A percentile compares a stretch with the other conserved stretches of the same genome.
phyloP scores from a whole-genome alignment of 2,113 vertebrate species.

The Suricata suricatta region DNA sequence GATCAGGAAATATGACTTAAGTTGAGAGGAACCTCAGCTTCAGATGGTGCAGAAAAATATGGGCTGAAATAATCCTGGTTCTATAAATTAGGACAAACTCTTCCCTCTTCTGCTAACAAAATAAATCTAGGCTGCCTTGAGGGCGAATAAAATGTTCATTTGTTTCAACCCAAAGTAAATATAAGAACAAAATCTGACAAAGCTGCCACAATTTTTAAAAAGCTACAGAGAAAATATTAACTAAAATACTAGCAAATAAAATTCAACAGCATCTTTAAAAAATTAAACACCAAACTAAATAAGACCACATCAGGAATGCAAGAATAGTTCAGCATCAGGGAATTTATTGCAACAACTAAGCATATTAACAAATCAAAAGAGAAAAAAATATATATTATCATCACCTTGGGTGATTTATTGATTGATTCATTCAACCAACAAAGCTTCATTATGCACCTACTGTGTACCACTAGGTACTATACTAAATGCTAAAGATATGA shows the following conservation, averaged over 20 bases:
- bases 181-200: conserved; percentile 4
- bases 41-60: conserved; percentile 4
- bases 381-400: not conserved
- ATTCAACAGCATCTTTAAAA: not conserved
- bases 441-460: not conserved
- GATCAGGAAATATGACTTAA: not conserved
- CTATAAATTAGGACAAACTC: not conserved
- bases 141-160: not conserved
- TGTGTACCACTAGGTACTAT: not conserved
- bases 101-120: conserved; percentile 6
- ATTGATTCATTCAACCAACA: not conserved
- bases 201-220: not conserved
- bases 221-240: not conserved
- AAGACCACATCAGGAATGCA: conserved; percentile 13
- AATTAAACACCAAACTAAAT: not conserved
- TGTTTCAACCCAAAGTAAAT: not conserved
- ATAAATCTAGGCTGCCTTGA: not conserved
- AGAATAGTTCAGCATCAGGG: conserved; percentile 39
- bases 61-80: not conserved
- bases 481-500: not conserved
- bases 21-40: not conserved
- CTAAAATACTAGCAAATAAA: conserved; percentile 19
- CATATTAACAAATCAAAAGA: conserved; percentile 17
- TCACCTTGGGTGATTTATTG: not conserved
- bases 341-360: conserved; percentile 2